Percentiles rank a stretch among this genome's conserved stretches.
phyloP scores from a whole-genome alignment of 1,140 invertebrate genomes.

The Argopecten irradians region DNA sequence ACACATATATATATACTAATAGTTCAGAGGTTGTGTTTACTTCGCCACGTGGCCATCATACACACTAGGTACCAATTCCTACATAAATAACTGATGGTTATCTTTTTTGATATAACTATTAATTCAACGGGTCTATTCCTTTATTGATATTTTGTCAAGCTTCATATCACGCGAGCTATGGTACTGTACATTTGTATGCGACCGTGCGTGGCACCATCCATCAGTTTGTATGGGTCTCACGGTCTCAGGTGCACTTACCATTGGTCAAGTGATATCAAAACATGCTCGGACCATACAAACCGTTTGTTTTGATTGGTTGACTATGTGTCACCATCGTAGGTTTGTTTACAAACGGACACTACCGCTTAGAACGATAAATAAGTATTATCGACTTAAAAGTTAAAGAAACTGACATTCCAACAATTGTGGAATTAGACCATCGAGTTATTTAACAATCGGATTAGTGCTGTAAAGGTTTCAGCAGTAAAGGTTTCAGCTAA shows the following conservation, averaged over 20 bases:
- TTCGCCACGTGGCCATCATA: background rate
- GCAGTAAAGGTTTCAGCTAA: background rate
- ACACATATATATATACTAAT: background rate
- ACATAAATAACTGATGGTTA: background rate
- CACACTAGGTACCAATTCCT: background rate
- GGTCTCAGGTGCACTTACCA: background rate
- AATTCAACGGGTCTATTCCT: background rate
- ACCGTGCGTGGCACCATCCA: background rate
- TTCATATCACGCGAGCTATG: background rate
- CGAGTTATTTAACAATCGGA: background rate
- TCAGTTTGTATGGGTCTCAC: background rate
- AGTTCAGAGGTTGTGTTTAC: background rate
- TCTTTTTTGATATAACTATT: background rate
- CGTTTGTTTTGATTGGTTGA: background rate
- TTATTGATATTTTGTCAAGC: too few species aligned
- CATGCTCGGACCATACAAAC: background rate
- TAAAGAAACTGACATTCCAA: too few species aligned
- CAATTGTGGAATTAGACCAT: background rate
- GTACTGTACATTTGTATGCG: background rate
- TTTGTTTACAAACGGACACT: background rate
- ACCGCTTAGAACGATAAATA: background rate
- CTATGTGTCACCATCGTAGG: background rate
- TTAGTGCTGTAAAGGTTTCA: background rate
- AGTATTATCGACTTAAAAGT: background rate
- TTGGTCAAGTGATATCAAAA: slow-evolving; percentile 7